Conservation (phyloP, 1,140 invertebrate genomes). For the Zaprionus ornatus region DNA sequence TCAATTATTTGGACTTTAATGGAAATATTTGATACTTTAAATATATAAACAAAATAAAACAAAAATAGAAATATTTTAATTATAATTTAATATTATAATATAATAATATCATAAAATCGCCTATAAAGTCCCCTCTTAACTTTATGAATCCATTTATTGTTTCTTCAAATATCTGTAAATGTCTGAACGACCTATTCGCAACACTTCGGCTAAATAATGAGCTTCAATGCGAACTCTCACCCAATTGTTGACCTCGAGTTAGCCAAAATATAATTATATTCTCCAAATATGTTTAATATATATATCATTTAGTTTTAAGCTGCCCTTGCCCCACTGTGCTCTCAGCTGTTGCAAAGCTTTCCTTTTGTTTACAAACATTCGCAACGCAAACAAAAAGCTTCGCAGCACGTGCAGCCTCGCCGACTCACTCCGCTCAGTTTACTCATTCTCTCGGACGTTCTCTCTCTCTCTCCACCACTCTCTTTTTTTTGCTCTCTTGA, state of each 20-base stretch:
- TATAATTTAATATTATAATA: neutral
- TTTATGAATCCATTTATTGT: neutral
- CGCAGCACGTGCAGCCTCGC: conserved; percentile 20
- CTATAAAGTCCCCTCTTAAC: no score
- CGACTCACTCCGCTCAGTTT: neutral
- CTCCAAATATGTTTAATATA: neutral
- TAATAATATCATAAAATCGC: no score
- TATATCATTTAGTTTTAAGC: neutral
- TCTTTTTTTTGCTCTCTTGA: conserved; percentile 16
- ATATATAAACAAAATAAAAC: neutral
- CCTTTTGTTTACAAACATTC: conserved; percentile 72
- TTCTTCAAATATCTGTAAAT: neutral
- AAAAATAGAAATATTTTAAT: neutral
- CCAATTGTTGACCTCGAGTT: no score
- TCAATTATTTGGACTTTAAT: no score
- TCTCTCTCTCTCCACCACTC: neutral
- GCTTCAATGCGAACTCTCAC: no score
- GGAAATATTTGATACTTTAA: no score
- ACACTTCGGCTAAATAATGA: no score
- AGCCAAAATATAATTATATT: no score
- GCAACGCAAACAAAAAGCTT: conserved; percentile 47
- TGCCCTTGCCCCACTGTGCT: conserved; percentile 38
- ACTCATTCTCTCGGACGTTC: neutral
- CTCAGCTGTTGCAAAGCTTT: conserved; percentile 51
- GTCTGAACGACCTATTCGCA: no score